Evolutionary conservation across 2,888 invertebrate species (phyloP).

Genomic region (Galeruca laticollis): DNA sequence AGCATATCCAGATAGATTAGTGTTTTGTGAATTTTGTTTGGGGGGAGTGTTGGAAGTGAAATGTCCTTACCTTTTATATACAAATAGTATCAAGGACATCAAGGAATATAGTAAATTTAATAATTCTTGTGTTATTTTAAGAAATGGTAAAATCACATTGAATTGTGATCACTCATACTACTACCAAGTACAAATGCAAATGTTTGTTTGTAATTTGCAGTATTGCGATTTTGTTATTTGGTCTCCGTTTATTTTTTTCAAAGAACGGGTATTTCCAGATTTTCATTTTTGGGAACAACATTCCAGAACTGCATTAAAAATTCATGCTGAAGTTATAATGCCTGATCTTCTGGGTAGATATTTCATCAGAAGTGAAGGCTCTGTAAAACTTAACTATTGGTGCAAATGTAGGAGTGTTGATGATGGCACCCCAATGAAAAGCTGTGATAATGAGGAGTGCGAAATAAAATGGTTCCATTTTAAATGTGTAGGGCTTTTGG

Average conservation of each 20-base stretch:
- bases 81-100: too few relatives aligned
- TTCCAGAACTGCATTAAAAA: constrained; percentile 21
- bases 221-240: constrained; percentile 46
- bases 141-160: constrained; percentile 15
- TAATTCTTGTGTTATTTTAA: constrained; percentile 18
- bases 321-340: constrained; percentile 39
- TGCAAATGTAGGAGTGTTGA: constrained; percentile 37
- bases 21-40: constrained; percentile 42
- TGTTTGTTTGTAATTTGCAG: constrained; percentile 29
- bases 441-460: constrained; percentile 86
- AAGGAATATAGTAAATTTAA: constrained; percentile 5
- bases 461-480: constrained; percentile 96
- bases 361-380: constrained; percentile 30
- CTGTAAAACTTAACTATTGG: constrained; percentile 29
- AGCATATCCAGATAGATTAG: constrained; percentile 43
- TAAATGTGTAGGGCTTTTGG: constrained; percentile 81
- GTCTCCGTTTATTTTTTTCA: constrained; percentile 34
- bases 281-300: constrained; percentile 33
- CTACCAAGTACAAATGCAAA: constrained; percentile 44
- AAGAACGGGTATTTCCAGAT: constrained; percentile 35
- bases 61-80: constrained; percentile 37
- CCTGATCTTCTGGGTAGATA: constrained; percentile 40
- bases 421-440: constrained; percentile 74
- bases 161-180: constrained; percentile 36
- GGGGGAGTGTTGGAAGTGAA: constrained; percentile 41